Conservation (phyloP, 2,797 vertebrate genomes). For the Sandelia bainsii region DNA sequence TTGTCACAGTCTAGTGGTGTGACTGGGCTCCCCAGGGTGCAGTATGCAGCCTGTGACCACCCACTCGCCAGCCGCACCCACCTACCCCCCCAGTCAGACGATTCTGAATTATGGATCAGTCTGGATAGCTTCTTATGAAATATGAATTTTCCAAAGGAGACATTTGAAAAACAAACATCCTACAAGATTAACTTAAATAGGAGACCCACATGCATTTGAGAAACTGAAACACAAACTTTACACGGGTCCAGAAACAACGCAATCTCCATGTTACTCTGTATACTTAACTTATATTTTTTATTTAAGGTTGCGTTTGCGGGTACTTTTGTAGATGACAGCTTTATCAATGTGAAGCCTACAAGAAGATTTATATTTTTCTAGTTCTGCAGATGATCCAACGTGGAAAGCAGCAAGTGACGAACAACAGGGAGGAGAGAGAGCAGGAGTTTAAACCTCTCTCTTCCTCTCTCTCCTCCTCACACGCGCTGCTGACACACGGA, state of each 20-base stretch:
- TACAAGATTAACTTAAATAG: constrained; percentile 5
- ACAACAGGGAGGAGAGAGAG: constrained; percentile 51
- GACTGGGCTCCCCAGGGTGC: constrained; percentile 65
- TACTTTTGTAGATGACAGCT: neutral
- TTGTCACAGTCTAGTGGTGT: constrained; percentile 74
- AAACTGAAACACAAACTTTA: constrained; percentile 16
- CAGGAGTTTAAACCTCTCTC: constrained; percentile 33
- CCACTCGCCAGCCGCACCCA: constrained; percentile 30
- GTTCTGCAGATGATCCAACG: constrained; percentile 21
- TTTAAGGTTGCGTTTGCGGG: neutral
- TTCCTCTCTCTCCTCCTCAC: neutral
- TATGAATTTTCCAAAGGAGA: constrained; percentile 71
- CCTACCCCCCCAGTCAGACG: constrained; percentile 64
- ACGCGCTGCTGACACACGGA: constrained; percentile 35
- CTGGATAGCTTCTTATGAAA: constrained; percentile 79
- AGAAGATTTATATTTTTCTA: neutral
- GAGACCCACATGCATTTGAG: neutral
- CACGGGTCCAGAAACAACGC: neutral
- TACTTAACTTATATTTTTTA: neutral
- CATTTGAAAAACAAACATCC: constrained; percentile 34
- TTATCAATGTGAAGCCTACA: neutral
- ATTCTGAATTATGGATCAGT: constrained; percentile 81
- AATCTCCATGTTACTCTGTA: neutral
- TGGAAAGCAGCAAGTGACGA: constrained; percentile 30
- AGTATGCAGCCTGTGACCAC: constrained; percentile 59